Percentiles rank a stretch among this genome's conserved stretches.
Conservation (phyloP, 1,140 invertebrate genomes). For the Aradophagus sp. region DNA sequence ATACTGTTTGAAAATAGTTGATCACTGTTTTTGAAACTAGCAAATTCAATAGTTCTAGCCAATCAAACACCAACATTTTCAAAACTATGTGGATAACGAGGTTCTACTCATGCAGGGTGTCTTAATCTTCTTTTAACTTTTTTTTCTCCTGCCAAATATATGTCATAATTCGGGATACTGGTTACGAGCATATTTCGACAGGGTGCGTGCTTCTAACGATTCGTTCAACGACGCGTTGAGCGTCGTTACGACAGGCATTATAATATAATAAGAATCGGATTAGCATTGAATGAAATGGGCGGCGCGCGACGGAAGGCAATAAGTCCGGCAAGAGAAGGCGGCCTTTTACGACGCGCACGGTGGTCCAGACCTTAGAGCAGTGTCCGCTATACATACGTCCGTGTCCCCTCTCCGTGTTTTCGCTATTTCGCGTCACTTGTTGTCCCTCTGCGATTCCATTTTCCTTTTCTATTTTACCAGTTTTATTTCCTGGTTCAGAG, state of each 20-base stretch:
- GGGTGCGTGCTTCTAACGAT: constrained; percentile 62
- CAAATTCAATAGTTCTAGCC: too few species aligned
- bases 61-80: too few species aligned
- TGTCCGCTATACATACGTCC: constrained; percentile 33
- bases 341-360: constrained; percentile 60
- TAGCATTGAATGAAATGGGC: constrained; percentile 75
- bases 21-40: too few species aligned
- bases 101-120: too few species aligned
- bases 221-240: constrained; percentile 51
- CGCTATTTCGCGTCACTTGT: constrained; percentile 2
- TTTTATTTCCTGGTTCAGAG: too few species aligned
- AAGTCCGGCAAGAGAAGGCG: constrained; percentile 61
- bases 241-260: constrained; percentile 70
- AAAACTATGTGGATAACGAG: too few species aligned
- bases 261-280: constrained; percentile 75
- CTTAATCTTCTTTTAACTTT: constrained; percentile 20
- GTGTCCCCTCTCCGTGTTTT: neutral
- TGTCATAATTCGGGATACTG: constrained; percentile 35
- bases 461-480: too few species aligned
- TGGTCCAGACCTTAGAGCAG: constrained; percentile 56
- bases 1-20: too few species aligned
- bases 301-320: constrained; percentile 63
- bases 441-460: neutral
- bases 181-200: constrained; percentile 45
- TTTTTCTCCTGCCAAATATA: neutral